phyloP scores from a whole-genome alignment of 2,888 invertebrate genomes.

The Spicauda simplicius region DNA sequence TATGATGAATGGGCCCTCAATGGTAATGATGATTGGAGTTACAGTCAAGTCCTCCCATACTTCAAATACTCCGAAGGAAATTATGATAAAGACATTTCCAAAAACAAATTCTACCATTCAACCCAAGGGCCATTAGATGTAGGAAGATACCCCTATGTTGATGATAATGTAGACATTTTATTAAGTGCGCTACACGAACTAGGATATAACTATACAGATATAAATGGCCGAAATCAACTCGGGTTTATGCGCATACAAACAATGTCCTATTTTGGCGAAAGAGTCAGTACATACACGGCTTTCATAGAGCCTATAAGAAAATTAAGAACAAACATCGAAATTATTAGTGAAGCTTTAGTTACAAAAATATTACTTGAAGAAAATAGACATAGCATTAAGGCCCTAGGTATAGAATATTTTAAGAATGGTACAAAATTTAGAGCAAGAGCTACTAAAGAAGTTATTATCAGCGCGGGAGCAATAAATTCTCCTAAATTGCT shows the following conservation, averaged over 20 bases:
- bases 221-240: slow-evolving; percentile 73
- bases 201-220: slow-evolving; percentile 76
- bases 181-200: slow-evolving; percentile 74
- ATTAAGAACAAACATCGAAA: slow-evolving; percentile 65
- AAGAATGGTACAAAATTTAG: slow-evolving; percentile 71
- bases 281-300: slow-evolving; percentile 76
- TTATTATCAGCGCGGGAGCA: slow-evolving; percentile 74
- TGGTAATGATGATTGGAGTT: slow-evolving; percentile 77
- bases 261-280: slow-evolving; percentile 74
- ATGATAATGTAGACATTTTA: slow-evolving; percentile 74
- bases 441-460: slow-evolving; percentile 64
- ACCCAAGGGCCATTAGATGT: slow-evolving; percentile 76
- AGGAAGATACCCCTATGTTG: slow-evolving; percentile 73
- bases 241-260: slow-evolving; percentile 79
- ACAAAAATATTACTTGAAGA: slow-evolving; percentile 66
- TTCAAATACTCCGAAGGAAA: slow-evolving; percentile 81
- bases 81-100: slow-evolving; percentile 75
- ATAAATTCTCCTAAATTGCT: slow-evolving; percentile 75
- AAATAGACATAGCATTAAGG: slow-evolving; percentile 53
- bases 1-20: slow-evolving; percentile 76
- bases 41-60: slow-evolving; percentile 68
- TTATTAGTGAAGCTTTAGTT: slow-evolving; percentile 72
- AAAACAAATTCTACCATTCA: slow-evolving; percentile 74
- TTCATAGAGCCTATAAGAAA: slow-evolving; percentile 75
- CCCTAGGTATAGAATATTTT: slow-evolving; percentile 67